These are phyloP conservation scores for Bradypodion pumilum DNA, from an alignment of 2,797 vertebrate species.

Conservation along the genomic window DNA sequence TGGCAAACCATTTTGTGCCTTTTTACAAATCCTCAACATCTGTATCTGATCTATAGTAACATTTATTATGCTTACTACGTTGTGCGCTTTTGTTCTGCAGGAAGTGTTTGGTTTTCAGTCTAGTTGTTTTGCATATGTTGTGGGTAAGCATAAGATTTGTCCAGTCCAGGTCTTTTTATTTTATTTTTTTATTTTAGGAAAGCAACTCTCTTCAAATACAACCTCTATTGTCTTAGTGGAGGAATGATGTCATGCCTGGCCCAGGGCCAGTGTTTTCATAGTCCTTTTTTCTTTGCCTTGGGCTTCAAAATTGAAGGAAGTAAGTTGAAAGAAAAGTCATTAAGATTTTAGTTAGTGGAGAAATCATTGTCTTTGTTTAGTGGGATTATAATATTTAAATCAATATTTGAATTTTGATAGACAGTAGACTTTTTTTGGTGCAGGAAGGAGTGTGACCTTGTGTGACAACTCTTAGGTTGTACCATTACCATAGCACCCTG, in stretches of 20 bases:
- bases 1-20: neutral
- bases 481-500: neutral
- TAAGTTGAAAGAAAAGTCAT: neutral
- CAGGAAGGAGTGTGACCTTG: neutral
- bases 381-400: neutral
- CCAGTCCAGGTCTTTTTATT: neutral
- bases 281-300: neutral
- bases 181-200: neutral
- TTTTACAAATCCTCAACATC: neutral
- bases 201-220: neutral
- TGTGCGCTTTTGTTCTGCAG: neutral
- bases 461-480: neutral
- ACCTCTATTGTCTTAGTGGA: neutral
- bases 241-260: constrained; percentile 26
- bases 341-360: neutral
- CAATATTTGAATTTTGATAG: neutral
- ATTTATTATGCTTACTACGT: neutral
- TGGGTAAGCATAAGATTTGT: neutral
- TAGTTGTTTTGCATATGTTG: neutral
- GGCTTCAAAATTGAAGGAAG: neutral
- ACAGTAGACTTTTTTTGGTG: neutral
- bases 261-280: constrained; percentile 4
- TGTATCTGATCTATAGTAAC: neutral
- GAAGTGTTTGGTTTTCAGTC: neutral
- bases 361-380: too few species aligned